Conservation (phyloP, 1,140 invertebrate species). For the Drosophila tsacasi region DNA sequence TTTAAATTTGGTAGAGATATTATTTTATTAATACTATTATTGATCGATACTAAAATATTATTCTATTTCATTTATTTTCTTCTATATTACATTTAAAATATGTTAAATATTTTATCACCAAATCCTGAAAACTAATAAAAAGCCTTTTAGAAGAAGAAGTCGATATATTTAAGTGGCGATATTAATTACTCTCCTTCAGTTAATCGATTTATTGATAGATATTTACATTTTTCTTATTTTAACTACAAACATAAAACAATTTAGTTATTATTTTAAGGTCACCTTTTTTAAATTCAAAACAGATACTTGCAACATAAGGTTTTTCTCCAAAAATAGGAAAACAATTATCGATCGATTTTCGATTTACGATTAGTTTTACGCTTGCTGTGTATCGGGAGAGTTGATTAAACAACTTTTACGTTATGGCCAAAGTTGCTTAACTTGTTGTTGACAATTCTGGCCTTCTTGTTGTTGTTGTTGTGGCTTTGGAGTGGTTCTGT, state of each 20-base stretch:
- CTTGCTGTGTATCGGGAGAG: conserved; percentile 20
- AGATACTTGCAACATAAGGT: background rate
- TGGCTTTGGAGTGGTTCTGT: conserved; percentile 2
- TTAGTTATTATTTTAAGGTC: background rate
- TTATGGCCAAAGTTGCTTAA: conserved; percentile 27
- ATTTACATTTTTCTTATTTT: background rate
- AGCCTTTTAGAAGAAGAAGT: too few species aligned
- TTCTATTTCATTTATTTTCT: too few species aligned
- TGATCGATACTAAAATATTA: too few species aligned
- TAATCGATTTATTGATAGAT: background rate
- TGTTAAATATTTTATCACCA: too few species aligned
- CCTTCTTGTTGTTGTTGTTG: conserved; percentile 11
- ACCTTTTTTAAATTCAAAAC: background rate
- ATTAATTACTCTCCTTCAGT: background rate
- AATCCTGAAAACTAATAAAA: too few species aligned
- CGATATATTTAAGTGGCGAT: background rate
- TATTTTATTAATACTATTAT: too few species aligned
- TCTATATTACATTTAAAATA: too few species aligned
- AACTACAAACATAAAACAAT: background rate
- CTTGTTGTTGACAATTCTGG: conserved; percentile 54
- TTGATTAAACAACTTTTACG: conserved; percentile 52
- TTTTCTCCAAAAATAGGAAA: too few species aligned
- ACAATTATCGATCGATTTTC: conserved; percentile 15
- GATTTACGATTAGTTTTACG: conserved; percentile 10
- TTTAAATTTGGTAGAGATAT: too few species aligned